Evolutionary conservation across 2,113 vertebrate species (phyloP), one percentile per base, ranked within the genome.

Genomic region (Phycodurus eques): DNA sequence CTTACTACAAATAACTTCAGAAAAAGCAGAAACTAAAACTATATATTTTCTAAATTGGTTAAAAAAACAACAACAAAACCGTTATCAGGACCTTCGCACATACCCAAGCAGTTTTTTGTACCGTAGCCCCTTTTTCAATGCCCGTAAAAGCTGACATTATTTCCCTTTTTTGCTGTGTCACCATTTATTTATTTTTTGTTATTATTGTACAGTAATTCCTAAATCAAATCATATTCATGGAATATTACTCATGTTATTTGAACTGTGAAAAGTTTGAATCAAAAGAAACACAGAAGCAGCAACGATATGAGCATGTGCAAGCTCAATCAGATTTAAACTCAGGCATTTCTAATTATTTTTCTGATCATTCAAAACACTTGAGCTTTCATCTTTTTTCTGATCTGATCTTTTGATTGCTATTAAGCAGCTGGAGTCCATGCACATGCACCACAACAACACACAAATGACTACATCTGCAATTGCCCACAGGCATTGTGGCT

Each of bases 351-450:
- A 57, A 12, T 31, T 59, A 7, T 56, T 56, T 5, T 59, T 59
- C 22, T 31, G 56, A 59, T 59, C 56, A 59, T 10, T 59, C 56
- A 15, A 12, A 59, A 59, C 12, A 2, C 56, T 59, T 33, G 14
- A 33, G 56, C 12, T 59, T 9, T 59, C 11, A 31, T 31, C 22
- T 14, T 79, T 71, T 39, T 39, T 39, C 35, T 39, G 56, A 31
- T 59, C 12, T 59, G 22, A 31, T 31, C 22, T 14, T 79, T 62
- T 71, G 70, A 80, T 83, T 81, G 78, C 66, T 77, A 77, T 80
- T 56, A 68, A 89, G 67, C 84, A 89, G 83, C 88, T 88, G 87
- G 80, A 76, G 67, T 76, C 22, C 64, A 31, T 43, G 47, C 33
- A 74, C 60, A 27, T 17, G 15, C 49, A 54, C 39, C 60, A 67